Percentiles rank a stretch among this genome's conserved stretches.
phyloP scores from a whole-genome alignment of 2,888 invertebrate species.

The Agrotis ipsilon region DNA sequence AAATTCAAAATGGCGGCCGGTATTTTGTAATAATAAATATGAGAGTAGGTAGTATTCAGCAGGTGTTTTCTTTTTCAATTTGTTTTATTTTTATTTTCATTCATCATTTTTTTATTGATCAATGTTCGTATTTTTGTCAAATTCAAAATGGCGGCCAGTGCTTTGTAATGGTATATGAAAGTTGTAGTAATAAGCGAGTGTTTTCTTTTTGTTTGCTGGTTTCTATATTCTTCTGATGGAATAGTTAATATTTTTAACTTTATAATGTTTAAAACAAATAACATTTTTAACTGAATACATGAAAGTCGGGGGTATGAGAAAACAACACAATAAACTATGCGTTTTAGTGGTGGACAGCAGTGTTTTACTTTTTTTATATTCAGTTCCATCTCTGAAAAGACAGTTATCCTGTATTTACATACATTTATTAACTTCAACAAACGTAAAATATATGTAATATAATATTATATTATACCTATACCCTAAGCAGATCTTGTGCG shows the following conservation, averaged over 20 bases:
- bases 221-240: background rate
- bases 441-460: too few species aligned
- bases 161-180: constrained; percentile 1
- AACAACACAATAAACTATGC: too few species aligned
- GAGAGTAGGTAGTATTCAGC: background rate
- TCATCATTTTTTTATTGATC: too few species aligned
- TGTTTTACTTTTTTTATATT: too few species aligned
- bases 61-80: background rate
- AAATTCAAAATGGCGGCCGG: constrained; percentile 29
- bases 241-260: background rate
- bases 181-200: background rate
- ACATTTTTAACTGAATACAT: too few species aligned
- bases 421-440: too few species aligned
- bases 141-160: constrained; percentile 29
- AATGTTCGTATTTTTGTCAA: too few species aligned
- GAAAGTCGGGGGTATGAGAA: too few species aligned
- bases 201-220: background rate
- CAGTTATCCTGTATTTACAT: background rate
- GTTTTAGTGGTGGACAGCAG: too few species aligned
- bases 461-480: background rate
- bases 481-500: constrained; percentile 33
- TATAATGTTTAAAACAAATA: too few species aligned
- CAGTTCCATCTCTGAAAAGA: too few species aligned
- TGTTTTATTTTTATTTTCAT: too few species aligned
- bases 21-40: constrained; percentile 7